Evolutionary conservation across 2,888 invertebrate species (phyloP).

Genomic region (Caenorhabditis angaria): DNA sequence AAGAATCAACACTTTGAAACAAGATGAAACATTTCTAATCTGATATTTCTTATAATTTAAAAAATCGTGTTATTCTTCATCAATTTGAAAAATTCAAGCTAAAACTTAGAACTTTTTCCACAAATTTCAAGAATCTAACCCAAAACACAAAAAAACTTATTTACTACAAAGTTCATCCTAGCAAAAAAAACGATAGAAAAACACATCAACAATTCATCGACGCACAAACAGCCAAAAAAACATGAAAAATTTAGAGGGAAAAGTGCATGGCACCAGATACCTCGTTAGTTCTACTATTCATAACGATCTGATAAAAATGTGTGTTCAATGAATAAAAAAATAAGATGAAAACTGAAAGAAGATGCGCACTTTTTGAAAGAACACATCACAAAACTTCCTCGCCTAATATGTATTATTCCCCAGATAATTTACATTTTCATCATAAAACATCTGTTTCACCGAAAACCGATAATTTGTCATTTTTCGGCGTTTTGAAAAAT

Average conservation of each 20-base stretch:
- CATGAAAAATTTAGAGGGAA: background rate
- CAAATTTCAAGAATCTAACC: too few species aligned
- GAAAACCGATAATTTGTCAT: slow-evolving; percentile 4
- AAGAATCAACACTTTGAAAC: too few species aligned
- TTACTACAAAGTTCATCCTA: background rate
- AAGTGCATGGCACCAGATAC: background rate
- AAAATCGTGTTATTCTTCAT: too few species aligned
- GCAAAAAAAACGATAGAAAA: background rate
- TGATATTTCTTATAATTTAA: too few species aligned
- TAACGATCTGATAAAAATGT: background rate
- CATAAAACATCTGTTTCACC: background rate
- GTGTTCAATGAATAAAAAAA: background rate
- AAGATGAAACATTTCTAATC: too few species aligned
- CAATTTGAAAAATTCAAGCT: too few species aligned
- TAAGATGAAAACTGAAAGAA: background rate
- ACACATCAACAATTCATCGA: background rate
- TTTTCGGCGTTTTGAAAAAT: background rate
- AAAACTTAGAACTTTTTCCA: too few species aligned
- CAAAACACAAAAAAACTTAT: too few species aligned
- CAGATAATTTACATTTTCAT: background rate
- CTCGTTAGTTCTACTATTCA: background rate
- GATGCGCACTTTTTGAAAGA: background rate
- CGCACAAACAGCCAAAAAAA: background rate
- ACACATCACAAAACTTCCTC: background rate
- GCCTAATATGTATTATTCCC: slow-evolving; percentile 1